Percentiles rank a stretch among this genome's conserved stretches.
Evolutionary conservation across 2,797 vertebrate species (phyloP).

Genomic region (Cercopithecus petaurista): DNA sequence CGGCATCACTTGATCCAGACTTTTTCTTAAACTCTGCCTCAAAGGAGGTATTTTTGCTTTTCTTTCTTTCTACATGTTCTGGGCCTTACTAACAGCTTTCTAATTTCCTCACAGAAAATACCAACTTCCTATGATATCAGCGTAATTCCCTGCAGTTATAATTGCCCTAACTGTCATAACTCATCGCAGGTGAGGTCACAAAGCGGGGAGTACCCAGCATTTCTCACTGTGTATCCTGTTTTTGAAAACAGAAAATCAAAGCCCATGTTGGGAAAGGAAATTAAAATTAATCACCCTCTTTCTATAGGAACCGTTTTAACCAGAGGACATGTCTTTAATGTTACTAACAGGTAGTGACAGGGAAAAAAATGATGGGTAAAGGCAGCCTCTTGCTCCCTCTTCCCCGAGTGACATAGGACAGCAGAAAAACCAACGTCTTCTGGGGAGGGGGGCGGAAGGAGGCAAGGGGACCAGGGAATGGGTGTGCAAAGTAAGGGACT

Average conservation of each 20-base stretch:
- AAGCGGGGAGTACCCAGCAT: neutral
- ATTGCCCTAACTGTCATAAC: neutral
- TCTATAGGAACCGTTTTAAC: neutral
- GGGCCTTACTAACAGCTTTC: conserved; percentile 19
- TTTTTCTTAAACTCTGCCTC: neutral
- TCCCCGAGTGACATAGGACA: rapidly evolving
- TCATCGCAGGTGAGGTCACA: neutral
- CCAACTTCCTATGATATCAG: neutral
- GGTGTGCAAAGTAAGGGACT: neutral
- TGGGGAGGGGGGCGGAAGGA: neutral
- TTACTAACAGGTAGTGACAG: neutral
- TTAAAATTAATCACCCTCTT: neutral
- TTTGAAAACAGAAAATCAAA: neutral
- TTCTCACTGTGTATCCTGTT: neutral
- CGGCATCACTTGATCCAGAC: neutral
- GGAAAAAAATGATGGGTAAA: neutral
- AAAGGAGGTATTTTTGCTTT: neutral
- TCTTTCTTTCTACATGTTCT: neutral
- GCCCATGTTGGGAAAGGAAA: neutral
- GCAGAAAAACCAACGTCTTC: neutral
- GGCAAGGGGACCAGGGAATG: neutral
- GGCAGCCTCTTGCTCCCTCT: neutral
- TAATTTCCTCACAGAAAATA: conserved; percentile 42
- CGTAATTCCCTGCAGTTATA: neutral
- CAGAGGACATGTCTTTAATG: neutral